Evolutionary conservation across 2,797 vertebrate genomes (phyloP).

Genomic region (Neomorphus geoffroyi): DNA sequence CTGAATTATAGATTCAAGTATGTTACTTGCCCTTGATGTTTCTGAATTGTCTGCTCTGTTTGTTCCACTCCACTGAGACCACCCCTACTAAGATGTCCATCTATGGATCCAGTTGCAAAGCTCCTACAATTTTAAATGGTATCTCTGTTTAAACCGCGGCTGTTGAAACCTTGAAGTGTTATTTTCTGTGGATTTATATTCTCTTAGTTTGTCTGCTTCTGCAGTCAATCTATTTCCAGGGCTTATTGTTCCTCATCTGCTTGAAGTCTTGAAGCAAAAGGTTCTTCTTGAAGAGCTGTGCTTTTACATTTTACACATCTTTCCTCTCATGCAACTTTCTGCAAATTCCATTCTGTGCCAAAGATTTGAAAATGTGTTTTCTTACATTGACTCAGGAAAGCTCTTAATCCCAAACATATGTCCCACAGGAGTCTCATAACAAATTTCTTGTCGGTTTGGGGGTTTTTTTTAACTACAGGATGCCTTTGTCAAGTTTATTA

Average conservation of each 20-base stretch:
- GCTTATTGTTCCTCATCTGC: background rate
- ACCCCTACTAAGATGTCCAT: background rate
- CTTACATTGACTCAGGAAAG: background rate
- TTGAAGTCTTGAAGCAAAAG: background rate
- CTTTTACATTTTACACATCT: background rate
- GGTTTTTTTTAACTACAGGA: background rate
- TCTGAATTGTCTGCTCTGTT: background rate
- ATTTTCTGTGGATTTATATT: background rate
- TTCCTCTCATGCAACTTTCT: background rate
- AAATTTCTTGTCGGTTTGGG: background rate
- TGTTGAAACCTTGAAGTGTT: background rate
- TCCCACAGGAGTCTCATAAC: background rate
- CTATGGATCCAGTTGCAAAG: background rate
- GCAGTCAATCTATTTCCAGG: background rate
- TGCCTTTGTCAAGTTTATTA: background rate
- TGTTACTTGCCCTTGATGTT: background rate
- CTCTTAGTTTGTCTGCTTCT: background rate
- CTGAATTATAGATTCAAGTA: background rate
- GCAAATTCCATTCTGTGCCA: background rate
- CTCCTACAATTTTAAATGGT: background rate
- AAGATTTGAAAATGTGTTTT: background rate
- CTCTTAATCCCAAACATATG: background rate
- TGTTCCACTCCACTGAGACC: background rate
- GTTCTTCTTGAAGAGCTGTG: background rate
- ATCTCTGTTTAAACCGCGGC: background rate